Conservation (phyloP, 2,797 vertebrate species). For the Malacoctenus gilli region DNA sequence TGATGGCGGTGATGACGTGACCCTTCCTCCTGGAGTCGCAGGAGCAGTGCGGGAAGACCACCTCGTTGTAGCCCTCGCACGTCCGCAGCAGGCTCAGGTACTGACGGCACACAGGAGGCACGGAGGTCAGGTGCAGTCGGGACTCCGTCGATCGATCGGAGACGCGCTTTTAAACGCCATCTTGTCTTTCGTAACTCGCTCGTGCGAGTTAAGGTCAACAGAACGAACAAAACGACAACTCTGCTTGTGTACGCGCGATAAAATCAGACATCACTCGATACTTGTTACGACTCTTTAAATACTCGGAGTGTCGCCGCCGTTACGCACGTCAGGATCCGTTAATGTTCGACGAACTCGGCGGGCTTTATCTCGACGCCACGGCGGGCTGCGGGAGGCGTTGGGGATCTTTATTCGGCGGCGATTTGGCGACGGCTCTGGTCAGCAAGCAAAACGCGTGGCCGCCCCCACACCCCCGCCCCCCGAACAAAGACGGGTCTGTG, state of each 20-base stretch:
- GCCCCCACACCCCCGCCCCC: slow-evolving; percentile 33
- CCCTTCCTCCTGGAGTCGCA: slow-evolving; percentile 96
- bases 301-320: too few relatives aligned
- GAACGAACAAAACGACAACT: too few relatives aligned
- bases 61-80: slow-evolving; percentile 96
- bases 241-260: too few relatives aligned
- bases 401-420: slow-evolving; percentile 40
- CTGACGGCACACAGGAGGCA: slow-evolving; percentile 58
- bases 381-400: slow-evolving; percentile 5
- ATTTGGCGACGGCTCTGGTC: slow-evolving; percentile 63
- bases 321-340: slow-evolving; percentile 9
- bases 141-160: too few relatives aligned
- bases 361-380: slow-evolving; percentile 16
- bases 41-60: slow-evolving; percentile 95
- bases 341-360: slow-evolving; percentile 18
- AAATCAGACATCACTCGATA: not conserved
- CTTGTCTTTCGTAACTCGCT: too few relatives aligned
- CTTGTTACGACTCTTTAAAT: slow-evolving; percentile 1
- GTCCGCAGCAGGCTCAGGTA: slow-evolving; percentile 92
- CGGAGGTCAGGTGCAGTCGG: too few relatives aligned
- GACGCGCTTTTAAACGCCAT: too few relatives aligned
- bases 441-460: slow-evolving; percentile 42
- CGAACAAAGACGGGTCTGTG: slow-evolving; percentile 76
- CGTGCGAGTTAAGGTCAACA: too few relatives aligned
- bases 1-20: slow-evolving; percentile 93